Evolutionary conservation across 1,140 invertebrate species (phyloP), one percentile per base, ranked within the genome.

Genomic region (Latrodectus geometricus): DNA sequence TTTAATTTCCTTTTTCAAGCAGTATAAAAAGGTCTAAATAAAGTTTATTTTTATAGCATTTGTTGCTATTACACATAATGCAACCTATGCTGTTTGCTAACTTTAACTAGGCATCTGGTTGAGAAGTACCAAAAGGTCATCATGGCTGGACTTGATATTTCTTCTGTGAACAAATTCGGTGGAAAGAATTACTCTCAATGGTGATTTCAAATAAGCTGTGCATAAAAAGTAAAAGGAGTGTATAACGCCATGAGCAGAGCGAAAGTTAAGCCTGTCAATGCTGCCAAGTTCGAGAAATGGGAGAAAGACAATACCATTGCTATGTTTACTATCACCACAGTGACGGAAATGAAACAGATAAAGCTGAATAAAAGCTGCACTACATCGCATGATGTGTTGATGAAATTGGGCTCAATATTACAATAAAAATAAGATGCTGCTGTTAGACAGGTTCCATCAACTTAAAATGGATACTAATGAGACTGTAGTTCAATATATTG

Each of bases 191-290:
- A 80, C 17, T 80, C 49, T 12, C 65, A 70, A 23, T 70, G 68
- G 66, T n/a, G n/a, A 70, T 80, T 80, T 23, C 78, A 80, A 23
- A 72, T 80, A 5, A 80, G 0, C 9, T 80, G 78, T 70, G 65
- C 65, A 20, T 49, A 70, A n/a, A 80, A 80, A 70, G 65, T 65
- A 52, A 80, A 80, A 80, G 65, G 78, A 17, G 66, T 70, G 9
- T 70, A 50, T 15, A 8, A 17, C 9, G 68, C 70, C 0, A 15
- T 4, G 2, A 80, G n/a, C 69, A 65, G 78, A 70, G 17, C 4
- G 11, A 80, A 70, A 52, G 9, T 52, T 9, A 80, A 70, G 20
- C 68, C 78, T 9, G 48, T 9, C 11, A 49, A 20, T 23, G 35
- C 4, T 15, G 48, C 3, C 0, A 15, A 52, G 8, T 54, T 80